A percentile compares a stretch with the other conserved stretches of the same genome.
These are phyloP conservation scores for Machaerirhynchus nigripectus DNA, from an alignment of 2,113 vertebrate species.

Conservation along the genomic window DNA sequence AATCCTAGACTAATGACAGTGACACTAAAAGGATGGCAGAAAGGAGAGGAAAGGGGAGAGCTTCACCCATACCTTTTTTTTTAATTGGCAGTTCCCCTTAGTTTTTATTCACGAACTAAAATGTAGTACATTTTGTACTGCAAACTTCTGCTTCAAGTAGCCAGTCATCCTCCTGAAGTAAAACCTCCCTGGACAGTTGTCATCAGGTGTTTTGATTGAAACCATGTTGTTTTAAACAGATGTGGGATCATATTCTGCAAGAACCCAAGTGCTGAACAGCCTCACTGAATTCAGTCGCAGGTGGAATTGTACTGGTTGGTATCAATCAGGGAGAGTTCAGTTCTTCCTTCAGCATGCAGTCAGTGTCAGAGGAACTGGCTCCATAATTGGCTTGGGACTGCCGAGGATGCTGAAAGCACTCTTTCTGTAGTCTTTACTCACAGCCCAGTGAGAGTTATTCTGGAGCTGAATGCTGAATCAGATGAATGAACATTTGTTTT, in stretches of 20 bases:
- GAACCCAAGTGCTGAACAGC: neutral
- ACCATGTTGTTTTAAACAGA: neutral
- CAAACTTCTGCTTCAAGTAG: neutral
- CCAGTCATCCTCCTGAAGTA: neutral
- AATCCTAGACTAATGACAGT: neutral
- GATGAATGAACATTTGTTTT: neutral
- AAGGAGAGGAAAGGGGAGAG: neutral
- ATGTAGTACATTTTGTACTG: neutral
- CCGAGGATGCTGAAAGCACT: neutral
- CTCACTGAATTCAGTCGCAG: neutral
- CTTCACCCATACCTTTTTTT: neutral
- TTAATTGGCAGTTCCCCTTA: neutral
- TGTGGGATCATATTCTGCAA: neutral
- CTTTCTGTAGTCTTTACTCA: neutral
- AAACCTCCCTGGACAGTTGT: neutral
- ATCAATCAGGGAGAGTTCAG: accelerated
- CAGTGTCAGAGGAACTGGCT: neutral
- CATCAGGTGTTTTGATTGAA: neutral
- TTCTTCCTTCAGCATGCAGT: neutral
- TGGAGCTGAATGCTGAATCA: neutral
- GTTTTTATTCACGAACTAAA: neutral
- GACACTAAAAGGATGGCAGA: neutral
- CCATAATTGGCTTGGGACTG: neutral
- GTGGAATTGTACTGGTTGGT: neutral
- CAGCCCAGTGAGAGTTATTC: neutral